Base-by-base conservation (phyloP, 2,113 vertebrate species). In the Rhinoptilus africanus region DNA sequence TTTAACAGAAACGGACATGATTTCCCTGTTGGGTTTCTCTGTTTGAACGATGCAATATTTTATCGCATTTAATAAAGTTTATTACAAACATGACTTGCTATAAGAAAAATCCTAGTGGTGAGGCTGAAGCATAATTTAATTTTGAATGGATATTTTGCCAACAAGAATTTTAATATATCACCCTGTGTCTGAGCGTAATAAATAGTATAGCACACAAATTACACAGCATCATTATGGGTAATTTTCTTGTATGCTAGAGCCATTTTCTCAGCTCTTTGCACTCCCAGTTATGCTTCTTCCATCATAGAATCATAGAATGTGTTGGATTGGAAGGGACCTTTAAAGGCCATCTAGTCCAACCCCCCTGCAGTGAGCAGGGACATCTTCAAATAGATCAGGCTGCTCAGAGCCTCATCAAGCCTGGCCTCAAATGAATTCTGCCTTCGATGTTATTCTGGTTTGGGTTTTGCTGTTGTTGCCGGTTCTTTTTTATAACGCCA, bases 21-120 rank as follows among this genome's bases (percentile, higher is more conserved):
- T 95, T 94, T 91, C 77, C 84, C 93, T 57, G 45, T 48, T 88
- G 92, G 80, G 22, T 89, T 92, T 94, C 84, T 85, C 74, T 78
- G 37, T 88, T 86, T 88, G 91, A 90, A 63, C 63, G 62, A 64
- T 56, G 81, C 72, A 73, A 64, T 95, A 95, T 89, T 95, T 93
- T 91, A 94, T 83, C 8, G 0, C 54, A 57, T 91, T 96, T 96
- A 94, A 94, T 95, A 89, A 88, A 85, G 47, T 85, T 95, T 94
- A 84, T 93, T 94, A 64, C 53, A 93, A 82, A 79, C 4, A 7
- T 72, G 80, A 41, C 39, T 95, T 71, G 39, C 48, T 66, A 56
- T 41, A 48, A 85, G 74, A 91, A 87, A 80, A 92, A 64, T 71
- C 73, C 69, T 87, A 4, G 19, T 20, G 47, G 23, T 54, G 63